Evolutionary conservation across 2,888 invertebrate genomes (phyloP), one percentile per base, ranked within the genome.

Genomic region (Andrena hattorfiana): DNA sequence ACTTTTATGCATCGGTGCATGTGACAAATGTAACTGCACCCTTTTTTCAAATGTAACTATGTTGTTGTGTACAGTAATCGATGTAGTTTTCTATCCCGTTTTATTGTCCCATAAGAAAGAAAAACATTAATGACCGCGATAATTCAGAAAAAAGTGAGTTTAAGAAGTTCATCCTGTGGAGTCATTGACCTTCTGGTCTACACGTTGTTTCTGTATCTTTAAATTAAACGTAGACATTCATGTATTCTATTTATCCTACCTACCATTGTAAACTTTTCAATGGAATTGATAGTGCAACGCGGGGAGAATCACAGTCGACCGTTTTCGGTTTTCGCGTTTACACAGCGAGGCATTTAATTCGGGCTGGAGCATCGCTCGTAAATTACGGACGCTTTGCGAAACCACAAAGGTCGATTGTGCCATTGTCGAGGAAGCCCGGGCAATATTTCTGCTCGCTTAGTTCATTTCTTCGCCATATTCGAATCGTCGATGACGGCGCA

Each of bases 381-480:
- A 78, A 78, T 80, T 75, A 67, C 71, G 26, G 63, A 49, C 26
- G 68, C 28, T 59, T 69, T 60, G 56, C 56, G 71, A 48, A 62
- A 68, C 54, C 68, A 63, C 71, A 59, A 51, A 80, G 54, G 23
- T 69, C 63, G 63, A 76, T 76, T 42, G 70, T 48, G 54, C 71
- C 75, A 54, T 69, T 70, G 56, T 60, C 59, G 23, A 5, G 23
- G 30, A 20, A 30, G 56, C 54, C 54, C 23, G 23, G 54, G 23
- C 66, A n/a, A 20, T 32, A 3, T 70, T 79, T 71, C 74, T 67
- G 67, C 66, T 28, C 35, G 35, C 42, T 60, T 35, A 62, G 67
- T 68, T 82, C 79, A 63, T 71, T 82, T 64, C 82, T 80, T 75
- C 63, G 71, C 54, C 56, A 74, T 67, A 60, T 75, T 71, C 71